Conservation (phyloP, 2,113 vertebrate genomes). For the Rousettus leschenaultii region DNA sequence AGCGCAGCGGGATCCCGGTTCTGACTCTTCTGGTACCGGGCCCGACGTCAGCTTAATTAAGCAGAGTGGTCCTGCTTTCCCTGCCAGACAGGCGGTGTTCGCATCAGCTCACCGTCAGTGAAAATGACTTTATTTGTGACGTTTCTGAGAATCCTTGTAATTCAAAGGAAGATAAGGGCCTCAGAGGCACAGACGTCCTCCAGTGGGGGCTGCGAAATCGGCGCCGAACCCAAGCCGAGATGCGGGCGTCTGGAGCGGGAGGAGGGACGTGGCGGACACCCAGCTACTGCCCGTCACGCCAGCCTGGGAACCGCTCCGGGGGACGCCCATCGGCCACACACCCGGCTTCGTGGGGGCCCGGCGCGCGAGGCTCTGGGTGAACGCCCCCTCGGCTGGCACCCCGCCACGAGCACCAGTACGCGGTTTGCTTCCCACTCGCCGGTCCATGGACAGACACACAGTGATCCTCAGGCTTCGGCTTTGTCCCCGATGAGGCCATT, state of each 20-base stretch:
- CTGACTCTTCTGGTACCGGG: background rate
- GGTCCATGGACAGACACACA: accelerated
- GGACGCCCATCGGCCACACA: too few relatives aligned
- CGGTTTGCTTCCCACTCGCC: background rate
- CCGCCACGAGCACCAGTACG: accelerated
- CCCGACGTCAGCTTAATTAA: accelerated
- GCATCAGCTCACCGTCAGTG: too few relatives aligned
- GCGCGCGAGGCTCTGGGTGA: background rate
- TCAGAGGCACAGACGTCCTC: background rate
- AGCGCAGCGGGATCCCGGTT: too few relatives aligned
- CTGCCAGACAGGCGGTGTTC: background rate
- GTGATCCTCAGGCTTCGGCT: background rate
- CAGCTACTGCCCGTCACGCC: too few relatives aligned
- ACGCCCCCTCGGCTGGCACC: accelerated
- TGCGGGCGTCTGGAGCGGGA: accelerated
- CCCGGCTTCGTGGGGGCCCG: accelerated
- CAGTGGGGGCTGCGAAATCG: accelerated
- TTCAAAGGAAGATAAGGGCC: background rate
- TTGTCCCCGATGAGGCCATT: background rate
- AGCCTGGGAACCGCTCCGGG: accelerated
- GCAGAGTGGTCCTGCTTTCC: background rate
- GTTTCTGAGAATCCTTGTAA: background rate
- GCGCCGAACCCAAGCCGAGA: accelerated
- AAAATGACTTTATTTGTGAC: background rate
- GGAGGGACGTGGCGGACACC: background rate